phyloP scores from a whole-genome alignment of 2,797 vertebrate species.

The Pygocentrus nattereri region DNA sequence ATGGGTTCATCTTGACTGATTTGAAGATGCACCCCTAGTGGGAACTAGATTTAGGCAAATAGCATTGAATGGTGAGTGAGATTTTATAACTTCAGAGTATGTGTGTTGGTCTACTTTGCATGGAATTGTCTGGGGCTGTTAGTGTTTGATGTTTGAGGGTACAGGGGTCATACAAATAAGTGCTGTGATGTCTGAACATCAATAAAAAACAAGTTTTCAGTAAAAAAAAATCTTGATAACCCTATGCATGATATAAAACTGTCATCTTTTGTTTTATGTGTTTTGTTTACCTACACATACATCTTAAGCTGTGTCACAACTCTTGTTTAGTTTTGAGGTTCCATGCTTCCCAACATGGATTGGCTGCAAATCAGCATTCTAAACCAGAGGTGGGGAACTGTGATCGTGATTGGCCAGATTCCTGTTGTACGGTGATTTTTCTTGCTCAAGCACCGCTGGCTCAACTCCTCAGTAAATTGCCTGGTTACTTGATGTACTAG shows the following conservation, averaged over 20 bases:
- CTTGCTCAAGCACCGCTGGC: no score
- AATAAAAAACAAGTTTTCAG: neutral
- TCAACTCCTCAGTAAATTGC: no score
- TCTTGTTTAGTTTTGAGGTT: no score
- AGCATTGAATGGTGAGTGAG: neutral
- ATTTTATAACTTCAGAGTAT: neutral
- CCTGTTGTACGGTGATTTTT: no score
- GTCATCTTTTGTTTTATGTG: neutral
- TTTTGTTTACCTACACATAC: neutral
- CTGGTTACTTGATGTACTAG: no score
- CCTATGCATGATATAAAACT: neutral
- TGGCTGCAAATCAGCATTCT: no score
- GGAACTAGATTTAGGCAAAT: neutral
- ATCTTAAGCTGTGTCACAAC: neutral
- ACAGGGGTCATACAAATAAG: neutral
- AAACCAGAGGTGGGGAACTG: no score
- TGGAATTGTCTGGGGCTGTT: neutral
- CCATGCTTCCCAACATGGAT: no score
- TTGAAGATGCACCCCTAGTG: neutral
- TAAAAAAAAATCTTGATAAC: neutral
- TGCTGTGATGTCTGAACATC: neutral
- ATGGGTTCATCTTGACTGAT: neutral
- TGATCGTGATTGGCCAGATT: no score
- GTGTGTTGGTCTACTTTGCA: neutral
- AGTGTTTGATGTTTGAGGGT: neutral